phyloP scores from a whole-genome alignment of 2,797 vertebrate species.

The Propithecus deckenii region DNA sequence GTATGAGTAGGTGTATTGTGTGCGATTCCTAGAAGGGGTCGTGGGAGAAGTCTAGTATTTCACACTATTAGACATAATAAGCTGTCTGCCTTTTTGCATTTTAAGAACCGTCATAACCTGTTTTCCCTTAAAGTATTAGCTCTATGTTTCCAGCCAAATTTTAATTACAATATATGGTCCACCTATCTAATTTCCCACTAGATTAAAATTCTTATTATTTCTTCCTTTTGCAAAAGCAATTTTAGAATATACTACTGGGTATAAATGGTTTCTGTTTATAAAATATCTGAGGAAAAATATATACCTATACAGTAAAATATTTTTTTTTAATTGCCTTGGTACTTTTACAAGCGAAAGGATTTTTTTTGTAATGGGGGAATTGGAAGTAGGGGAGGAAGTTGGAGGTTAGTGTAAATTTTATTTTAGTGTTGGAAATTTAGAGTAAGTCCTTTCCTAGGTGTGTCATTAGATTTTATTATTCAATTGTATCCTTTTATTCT shows the following conservation, averaged over 20 bases:
- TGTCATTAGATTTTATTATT: slow-evolving; percentile 6
- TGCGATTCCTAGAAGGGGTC: no score
- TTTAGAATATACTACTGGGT: not conserved
- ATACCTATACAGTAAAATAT: not conserved
- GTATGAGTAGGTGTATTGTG: no score
- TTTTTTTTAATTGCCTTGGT: not conserved
- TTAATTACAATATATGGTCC: not conserved
- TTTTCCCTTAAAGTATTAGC: not conserved
- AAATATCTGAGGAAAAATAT: not conserved
- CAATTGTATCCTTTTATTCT: not conserved
- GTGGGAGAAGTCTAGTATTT: no score
- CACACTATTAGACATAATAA: no score
- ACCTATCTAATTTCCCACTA: not conserved
- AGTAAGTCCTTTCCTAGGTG: not conserved
- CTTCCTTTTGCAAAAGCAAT: not conserved
- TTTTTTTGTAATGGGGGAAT: not conserved
- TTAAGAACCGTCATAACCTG: not conserved
- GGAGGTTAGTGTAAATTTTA: not conserved
- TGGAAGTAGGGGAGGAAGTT: not conserved
- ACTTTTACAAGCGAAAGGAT: not conserved
- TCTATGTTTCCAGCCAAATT: not conserved
- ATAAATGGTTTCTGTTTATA: not conserved
- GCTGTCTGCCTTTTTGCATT: no score
- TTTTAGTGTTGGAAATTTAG: not conserved
- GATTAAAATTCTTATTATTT: not conserved